Conservation (phyloP, 2,888 invertebrate genomes). For the Sicus ferrugineus region DNA sequence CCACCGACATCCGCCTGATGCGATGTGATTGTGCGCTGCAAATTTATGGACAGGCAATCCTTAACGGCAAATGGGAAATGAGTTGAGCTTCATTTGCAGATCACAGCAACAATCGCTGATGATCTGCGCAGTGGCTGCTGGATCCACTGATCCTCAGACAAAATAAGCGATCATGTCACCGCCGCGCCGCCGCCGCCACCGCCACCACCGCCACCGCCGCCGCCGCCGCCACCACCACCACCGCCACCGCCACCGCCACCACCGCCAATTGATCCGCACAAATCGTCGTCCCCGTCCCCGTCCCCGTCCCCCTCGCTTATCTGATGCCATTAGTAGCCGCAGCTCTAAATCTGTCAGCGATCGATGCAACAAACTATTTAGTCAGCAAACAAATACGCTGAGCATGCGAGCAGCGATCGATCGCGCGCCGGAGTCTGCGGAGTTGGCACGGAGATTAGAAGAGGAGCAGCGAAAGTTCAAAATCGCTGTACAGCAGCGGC, state of each 20-base stretch:
- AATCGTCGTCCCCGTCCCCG: conserved; percentile 2
- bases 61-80: neutral
- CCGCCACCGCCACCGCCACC: conserved; percentile 11
- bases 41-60: conserved; percentile 18
- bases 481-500: neutral
- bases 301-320: conserved; percentile 9
- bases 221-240: conserved; percentile 6
- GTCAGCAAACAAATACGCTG: conserved; percentile 17
- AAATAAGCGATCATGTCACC: conserved; percentile 33
- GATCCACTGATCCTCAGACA: neutral
- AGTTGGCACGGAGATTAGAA: no score
- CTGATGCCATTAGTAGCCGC: conserved; percentile 29
- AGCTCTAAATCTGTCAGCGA: conserved; percentile 33
- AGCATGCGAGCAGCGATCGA: conserved; percentile 8
- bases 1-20: neutral
- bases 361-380: conserved; percentile 27
- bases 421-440: neutral
- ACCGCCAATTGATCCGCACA: conserved; percentile 29
- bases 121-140: no score
- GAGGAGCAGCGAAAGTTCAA: conserved; percentile 12
- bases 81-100: conserved; percentile 2
- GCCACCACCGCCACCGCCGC: conserved; percentile 10
- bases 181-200: neutral
- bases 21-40: conserved; percentile 11
- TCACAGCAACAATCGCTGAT: neutral